A percentile compares a stretch with the other conserved stretches of the same genome.
Conservation (phyloP, 2,888 invertebrate species). For the Thereva nobilitata region DNA sequence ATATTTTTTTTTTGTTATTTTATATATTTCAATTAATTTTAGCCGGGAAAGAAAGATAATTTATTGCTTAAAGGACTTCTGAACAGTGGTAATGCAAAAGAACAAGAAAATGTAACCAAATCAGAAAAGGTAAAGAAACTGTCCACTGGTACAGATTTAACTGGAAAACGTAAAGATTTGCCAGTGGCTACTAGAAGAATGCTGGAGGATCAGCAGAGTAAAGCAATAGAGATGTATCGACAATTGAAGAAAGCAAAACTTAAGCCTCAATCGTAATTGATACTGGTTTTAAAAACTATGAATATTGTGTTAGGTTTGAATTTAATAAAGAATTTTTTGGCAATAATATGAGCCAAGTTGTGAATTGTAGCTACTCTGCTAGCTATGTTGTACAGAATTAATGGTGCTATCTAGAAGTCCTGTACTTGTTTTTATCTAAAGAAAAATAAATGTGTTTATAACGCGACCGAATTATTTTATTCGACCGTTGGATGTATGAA, state of each 20-base stretch:
- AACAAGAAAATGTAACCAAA: not conserved
- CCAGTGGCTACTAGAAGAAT: constrained; percentile 63
- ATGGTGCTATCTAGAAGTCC: no score
- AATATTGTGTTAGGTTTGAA: no score
- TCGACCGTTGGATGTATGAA: no score
- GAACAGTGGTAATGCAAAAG: constrained; percentile 43
- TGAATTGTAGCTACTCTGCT: no score
- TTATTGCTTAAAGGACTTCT: constrained; percentile 65
- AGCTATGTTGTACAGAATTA: no score
- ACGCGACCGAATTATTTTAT: no score
- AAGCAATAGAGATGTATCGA: constrained; percentile 65
- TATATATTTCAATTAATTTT: constrained; percentile 44
- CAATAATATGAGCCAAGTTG: no score
- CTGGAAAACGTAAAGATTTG: constrained; percentile 66
- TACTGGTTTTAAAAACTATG: no score
- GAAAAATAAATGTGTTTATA: no score
- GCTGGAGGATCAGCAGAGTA: constrained; percentile 64
- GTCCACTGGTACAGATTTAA: constrained; percentile 54
- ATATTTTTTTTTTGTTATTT: constrained; percentile 19
- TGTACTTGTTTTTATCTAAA: no score
- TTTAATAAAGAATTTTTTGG: no score
- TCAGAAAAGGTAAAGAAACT: constrained; percentile 28
- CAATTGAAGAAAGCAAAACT: constrained; percentile 59
- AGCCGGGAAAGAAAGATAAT: constrained; percentile 67
- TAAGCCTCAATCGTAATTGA: not conserved